Percentiles rank a stretch among this genome's conserved stretches.
These are phyloP conservation scores for Fringilla coelebs DNA, from an alignment of 2,797 vertebrate species.

Conservation along the genomic window DNA sequence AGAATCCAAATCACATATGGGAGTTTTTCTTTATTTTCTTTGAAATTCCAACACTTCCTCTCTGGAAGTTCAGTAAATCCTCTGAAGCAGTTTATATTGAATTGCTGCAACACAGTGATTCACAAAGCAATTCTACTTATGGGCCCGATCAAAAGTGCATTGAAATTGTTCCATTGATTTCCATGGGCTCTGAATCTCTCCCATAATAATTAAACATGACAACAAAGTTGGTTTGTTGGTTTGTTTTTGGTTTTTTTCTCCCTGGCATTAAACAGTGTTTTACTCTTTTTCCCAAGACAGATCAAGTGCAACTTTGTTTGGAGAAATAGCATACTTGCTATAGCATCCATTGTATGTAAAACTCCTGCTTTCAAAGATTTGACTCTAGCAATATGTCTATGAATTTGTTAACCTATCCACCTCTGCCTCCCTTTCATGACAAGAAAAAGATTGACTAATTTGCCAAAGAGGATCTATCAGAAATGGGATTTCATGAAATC, in stretches of 20 bases:
- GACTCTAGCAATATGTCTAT: neutral
- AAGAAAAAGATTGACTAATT: neutral
- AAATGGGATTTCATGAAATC: neutral
- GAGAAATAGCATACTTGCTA: neutral
- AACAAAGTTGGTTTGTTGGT: neutral
- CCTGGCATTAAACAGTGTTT: neutral
- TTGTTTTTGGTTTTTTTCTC: neutral
- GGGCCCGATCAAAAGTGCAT: neutral
- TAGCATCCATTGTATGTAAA: neutral
- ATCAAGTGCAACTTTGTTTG: neutral
- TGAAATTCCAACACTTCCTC: neutral
- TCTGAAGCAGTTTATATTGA: neutral
- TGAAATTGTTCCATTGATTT: conserved; percentile 7
- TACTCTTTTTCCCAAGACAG: neutral
- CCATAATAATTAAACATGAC: neutral
- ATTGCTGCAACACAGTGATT: neutral
- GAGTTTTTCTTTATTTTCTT: neutral
- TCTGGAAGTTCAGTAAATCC: neutral
- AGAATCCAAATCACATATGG: neutral
- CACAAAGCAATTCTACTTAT: neutral
- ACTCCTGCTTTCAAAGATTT: neutral
- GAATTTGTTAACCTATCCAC: neutral
- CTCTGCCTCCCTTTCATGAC: neutral
- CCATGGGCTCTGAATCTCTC: neutral
- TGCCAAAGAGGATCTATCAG: neutral